phyloP scores from a whole-genome alignment of 2,113 vertebrate genomes.

The Lophotis ruficrista region DNA sequence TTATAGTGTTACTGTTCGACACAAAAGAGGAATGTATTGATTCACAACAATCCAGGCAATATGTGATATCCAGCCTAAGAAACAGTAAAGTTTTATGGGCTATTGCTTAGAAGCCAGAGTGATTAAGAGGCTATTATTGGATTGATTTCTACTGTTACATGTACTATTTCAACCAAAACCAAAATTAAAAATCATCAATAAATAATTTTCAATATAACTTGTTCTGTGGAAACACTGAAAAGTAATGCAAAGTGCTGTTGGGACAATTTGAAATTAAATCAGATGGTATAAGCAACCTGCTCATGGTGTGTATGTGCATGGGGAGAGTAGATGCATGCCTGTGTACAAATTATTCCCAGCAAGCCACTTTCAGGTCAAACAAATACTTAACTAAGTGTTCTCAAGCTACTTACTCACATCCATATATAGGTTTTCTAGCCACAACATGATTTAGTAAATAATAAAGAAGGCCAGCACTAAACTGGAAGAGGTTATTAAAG shows the following conservation, averaged over 20 bases:
- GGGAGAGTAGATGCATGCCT: background rate
- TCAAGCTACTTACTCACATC: slow-evolving; percentile 12
- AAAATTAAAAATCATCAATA: slow-evolving; percentile 71
- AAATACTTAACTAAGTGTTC: slow-evolving; percentile 47
- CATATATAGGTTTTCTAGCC: slow-evolving; percentile 32
- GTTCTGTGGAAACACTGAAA: background rate
- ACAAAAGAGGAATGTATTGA: slow-evolving; percentile 51
- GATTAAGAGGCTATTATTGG: background rate
- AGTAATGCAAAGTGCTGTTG: slow-evolving; percentile 29
- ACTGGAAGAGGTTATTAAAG: slow-evolving; percentile 37
- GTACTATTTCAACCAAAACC: slow-evolving; percentile 48
- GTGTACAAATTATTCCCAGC: background rate
- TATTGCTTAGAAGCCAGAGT: slow-evolving; percentile 22
- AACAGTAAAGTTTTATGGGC: slow-evolving; percentile 48
- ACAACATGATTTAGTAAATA: background rate
- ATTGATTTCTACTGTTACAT: background rate
- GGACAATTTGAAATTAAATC: slow-evolving; percentile 53
- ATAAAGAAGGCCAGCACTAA: slow-evolving; percentile 24
- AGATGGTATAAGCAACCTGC: slow-evolving; percentile 17
- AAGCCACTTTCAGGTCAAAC: slow-evolving; percentile 52
- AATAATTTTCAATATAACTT: slow-evolving; percentile 45
- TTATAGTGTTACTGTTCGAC: slow-evolving; percentile 36
- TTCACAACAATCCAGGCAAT: slow-evolving; percentile 9
- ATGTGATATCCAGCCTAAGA: slow-evolving; percentile 15
- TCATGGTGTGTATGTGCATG: background rate